Base-by-base conservation (phyloP, 2,113 vertebrate genomes). In the Heterotilapia buettikoferi region DNA sequence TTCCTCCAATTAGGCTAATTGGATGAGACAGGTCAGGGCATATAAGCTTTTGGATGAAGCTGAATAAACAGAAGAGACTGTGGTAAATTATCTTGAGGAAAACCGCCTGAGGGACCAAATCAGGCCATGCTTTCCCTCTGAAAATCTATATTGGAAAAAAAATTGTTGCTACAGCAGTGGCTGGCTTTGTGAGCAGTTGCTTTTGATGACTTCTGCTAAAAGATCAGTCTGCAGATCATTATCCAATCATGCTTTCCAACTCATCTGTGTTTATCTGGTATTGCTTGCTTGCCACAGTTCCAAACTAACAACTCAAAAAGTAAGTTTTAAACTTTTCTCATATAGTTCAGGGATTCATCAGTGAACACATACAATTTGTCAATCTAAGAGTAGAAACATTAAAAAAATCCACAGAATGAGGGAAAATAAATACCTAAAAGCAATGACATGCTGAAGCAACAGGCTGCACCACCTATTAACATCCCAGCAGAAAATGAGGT, bases 1-100 rank as follows among this genome's bases (percentile, higher is more conserved):
- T 95, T 93, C 92, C 63, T 92, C 93, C 94, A 96, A 95, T 97
- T 96, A 96, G 88, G 83, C 86, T 94, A 94, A 96, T 94, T 93
- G 94, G 92, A 92, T 84, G 86, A 85, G 89, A 91, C 90, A 93
- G 89, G 86, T 93, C 90, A 92, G 93, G 90, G 85, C 90, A 91
- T 57, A 92, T 86, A 88, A 83, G 79, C 79, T 88, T 86, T 79
- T 84, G 82, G 90, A 91, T 89, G 45, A 88, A 87, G 91, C 82
- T 33, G 31, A 91, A 92, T 71, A 89, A 92, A 92, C 85, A 90
- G 83, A 79, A 73, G 50, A 33, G 83, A 87, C 31, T 47, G 82
- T 80, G 63, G 71, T 80, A 81, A 92, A 90, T 88, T 86, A 66
- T 82, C 80, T 85, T 66, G 66, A 90, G 88, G 79, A 87, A 87